Evolutionary conservation across 2,113 vertebrate species (phyloP).

Genomic region (Coracopsis vasa): DNA sequence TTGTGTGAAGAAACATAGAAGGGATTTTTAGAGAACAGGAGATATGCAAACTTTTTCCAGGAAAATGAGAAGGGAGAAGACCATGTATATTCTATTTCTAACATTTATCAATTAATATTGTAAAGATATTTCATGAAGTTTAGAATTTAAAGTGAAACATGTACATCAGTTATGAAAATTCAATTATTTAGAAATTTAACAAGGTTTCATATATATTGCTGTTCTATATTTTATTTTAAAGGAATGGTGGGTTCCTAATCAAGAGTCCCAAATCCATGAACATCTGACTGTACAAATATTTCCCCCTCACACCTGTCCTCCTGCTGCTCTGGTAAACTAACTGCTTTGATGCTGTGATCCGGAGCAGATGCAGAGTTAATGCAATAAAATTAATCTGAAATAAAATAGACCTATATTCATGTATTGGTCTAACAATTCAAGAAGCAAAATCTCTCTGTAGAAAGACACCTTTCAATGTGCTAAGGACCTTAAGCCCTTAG

Average conservation of each 20-base stretch:
- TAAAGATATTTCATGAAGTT: not conserved
- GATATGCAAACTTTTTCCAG: not conserved
- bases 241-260: not conserved
- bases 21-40: not conserved
- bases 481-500: not conserved
- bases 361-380: not conserved
- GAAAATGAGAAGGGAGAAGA: not conserved
- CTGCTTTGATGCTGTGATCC: not conserved
- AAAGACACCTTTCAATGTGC: not conserved
- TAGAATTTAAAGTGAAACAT: not conserved
- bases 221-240: not conserved
- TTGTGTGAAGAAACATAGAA: not conserved
- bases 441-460: not conserved
- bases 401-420: not conserved
- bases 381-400: not conserved
- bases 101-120: not conserved
- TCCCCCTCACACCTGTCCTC: not conserved
- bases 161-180: fast-evolving
- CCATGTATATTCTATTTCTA: not conserved
- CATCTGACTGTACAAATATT: not conserved
- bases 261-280: not conserved
- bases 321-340: not conserved
- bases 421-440: not conserved
- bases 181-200: not conserved
- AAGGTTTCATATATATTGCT: not conserved